phyloP scores from a whole-genome alignment of 2,797 vertebrate genomes.

The Trematomus bernacchii region DNA sequence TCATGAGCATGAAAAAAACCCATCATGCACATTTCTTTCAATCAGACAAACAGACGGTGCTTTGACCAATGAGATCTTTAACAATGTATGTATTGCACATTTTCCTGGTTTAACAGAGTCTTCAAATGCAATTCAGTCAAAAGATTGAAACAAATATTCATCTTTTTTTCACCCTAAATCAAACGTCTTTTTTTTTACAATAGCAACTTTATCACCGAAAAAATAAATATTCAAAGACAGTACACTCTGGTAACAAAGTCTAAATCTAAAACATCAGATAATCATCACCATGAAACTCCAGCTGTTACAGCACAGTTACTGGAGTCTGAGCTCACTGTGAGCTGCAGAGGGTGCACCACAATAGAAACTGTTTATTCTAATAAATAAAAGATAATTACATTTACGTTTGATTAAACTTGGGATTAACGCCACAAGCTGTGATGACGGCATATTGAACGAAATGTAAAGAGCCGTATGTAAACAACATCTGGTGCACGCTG shows the following conservation, averaged over 20 bases:
- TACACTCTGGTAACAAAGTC: slow-evolving; percentile 10
- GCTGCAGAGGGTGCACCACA: slow-evolving; percentile 5
- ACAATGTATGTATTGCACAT: slow-evolving; percentile 60
- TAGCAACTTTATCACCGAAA: not conserved
- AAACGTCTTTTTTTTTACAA: not conserved
- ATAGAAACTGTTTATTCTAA: slow-evolving; percentile 16
- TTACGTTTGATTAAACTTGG: slow-evolving; percentile 24
- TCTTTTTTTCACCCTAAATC: slow-evolving; percentile 11
- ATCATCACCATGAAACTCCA: slow-evolving; percentile 15
- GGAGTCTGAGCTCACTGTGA: slow-evolving; percentile 15
- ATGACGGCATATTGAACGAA: slow-evolving; percentile 42
- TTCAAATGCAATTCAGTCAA: slow-evolving; percentile 24
- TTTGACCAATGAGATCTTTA: slow-evolving; percentile 28
- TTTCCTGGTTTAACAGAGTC: slow-evolving; percentile 32
- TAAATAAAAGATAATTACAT: slow-evolving; percentile 26
- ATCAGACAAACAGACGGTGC: slow-evolving; percentile 44
- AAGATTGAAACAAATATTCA: slow-evolving; percentile 26
- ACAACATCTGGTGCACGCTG: slow-evolving; percentile 42
- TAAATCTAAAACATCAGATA: not conserved
- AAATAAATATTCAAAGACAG: slow-evolving; percentile 2
- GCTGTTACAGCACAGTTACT: not conserved
- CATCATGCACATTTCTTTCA: slow-evolving; percentile 68
- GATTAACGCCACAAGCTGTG: slow-evolving; percentile 38
- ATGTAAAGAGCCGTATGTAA: slow-evolving; percentile 42
- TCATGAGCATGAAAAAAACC: slow-evolving; percentile 28